phyloP scores from a whole-genome alignment of 2,888 invertebrate genomes.

The Lasioglossum calceatum region DNA sequence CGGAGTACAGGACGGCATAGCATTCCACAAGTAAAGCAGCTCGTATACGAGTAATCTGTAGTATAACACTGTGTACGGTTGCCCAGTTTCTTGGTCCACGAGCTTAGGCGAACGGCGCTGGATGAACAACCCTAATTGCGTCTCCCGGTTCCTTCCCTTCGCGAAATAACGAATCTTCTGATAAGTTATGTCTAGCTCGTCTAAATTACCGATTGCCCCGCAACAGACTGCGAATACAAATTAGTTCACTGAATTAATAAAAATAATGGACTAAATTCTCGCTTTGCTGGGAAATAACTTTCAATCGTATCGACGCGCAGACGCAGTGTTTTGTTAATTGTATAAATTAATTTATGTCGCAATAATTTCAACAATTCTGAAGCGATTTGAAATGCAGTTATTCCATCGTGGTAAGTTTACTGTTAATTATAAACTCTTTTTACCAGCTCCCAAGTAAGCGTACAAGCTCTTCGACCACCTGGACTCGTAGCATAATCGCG shows the following conservation, averaged over 20 bases:
- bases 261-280: not conserved
- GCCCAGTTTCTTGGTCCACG: constrained; percentile 71
- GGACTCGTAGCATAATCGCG: constrained; percentile 86
- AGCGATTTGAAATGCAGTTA: not conserved
- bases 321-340: not conserved
- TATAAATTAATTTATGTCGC: not conserved
- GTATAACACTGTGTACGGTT: constrained; percentile 78
- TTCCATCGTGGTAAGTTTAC: not conserved
- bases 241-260: not conserved
- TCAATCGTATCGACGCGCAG: not conserved
- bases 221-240: constrained; percentile 82
- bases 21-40: constrained; percentile 89
- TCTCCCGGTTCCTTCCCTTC: constrained; percentile 73
- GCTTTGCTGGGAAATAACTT: not conserved
- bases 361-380: not conserved
- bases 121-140: constrained; percentile 81
- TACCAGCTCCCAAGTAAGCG: constrained; percentile 86
- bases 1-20: constrained; percentile 86
- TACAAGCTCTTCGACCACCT: constrained; percentile 89
- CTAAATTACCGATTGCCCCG: constrained; percentile 84
- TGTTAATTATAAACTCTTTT: not conserved
- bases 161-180: constrained; percentile 82
- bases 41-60: constrained; percentile 88
- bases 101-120: constrained; percentile 78
- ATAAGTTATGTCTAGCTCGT: constrained; percentile 80